A percentile compares a stretch with the other conserved stretches of the same genome.
These are phyloP conservation scores for Erinaceus europaeus DNA, from an alignment of 2,113 vertebrate species.

Conservation along the genomic window DNA sequence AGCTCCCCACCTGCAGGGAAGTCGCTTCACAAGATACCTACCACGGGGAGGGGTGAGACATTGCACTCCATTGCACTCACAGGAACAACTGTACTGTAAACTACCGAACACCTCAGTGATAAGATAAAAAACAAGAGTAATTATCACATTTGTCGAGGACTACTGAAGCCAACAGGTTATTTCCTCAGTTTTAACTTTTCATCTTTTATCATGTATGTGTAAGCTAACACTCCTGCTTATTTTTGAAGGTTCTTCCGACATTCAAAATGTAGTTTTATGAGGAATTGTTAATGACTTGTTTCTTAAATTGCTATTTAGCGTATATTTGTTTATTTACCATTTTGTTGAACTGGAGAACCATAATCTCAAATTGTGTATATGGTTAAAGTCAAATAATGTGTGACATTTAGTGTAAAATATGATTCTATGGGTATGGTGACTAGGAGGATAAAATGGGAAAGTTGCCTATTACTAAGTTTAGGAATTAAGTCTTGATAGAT, in stretches of 20 bases:
- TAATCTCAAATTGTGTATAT: not conserved
- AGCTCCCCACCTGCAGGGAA: no score
- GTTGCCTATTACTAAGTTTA: conserved; percentile 56
- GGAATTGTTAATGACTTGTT: no score
- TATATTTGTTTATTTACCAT: no score
- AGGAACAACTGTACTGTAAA: no score
- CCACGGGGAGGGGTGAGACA: no score
- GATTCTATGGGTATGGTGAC: not conserved
- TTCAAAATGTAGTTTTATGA: conserved; percentile 39
- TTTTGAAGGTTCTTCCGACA: conserved; percentile 31
- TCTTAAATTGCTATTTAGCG: no score
- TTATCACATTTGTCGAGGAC: not conserved
- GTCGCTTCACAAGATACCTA: no score
- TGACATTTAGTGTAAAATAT: not conserved
- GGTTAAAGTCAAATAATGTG: conserved; percentile 2
- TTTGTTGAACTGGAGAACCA: not conserved
- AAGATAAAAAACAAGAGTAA: not conserved
- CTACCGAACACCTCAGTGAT: no score
- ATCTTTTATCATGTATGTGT: not conserved
- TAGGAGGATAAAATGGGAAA: conserved; percentile 33
- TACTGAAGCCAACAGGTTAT: not conserved
- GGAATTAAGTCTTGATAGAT: conserved; percentile 50
- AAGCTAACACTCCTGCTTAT: not conserved
- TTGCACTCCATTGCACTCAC: no score
- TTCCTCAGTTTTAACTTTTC: conserved; percentile 22